These are phyloP conservation scores for Achlya flavicornis DNA, from an alignment of 2,888 invertebrate species.

Conservation along the genomic window DNA sequence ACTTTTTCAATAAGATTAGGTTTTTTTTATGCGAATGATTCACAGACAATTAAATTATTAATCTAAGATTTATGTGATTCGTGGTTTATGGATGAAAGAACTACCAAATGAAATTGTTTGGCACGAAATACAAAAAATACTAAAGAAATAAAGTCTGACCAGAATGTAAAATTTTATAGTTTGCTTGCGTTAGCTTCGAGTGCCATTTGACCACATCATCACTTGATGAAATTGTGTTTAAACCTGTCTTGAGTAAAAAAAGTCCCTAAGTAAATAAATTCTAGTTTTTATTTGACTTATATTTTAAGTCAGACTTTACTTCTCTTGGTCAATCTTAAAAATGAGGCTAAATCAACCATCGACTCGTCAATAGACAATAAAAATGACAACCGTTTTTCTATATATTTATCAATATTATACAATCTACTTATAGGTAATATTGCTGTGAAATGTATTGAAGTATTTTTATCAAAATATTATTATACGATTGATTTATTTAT, in stretches of 20 bases:
- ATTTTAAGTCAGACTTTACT: background rate
- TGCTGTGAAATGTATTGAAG: background rate
- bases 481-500: background rate
- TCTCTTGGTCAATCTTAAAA: background rate
- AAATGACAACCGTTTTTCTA: conserved; percentile 5
- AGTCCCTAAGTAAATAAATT: too few species aligned
- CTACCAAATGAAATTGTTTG: too few species aligned
- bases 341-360: background rate
- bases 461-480: background rate
- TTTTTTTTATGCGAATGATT: too few species aligned
- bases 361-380: conserved; percentile 10
- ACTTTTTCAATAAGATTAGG: too few species aligned
- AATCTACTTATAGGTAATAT: background rate
- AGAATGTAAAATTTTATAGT: background rate
- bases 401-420: conserved; percentile 10
- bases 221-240: too few species aligned
- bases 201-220: background rate
- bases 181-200: background rate
- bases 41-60: too few species aligned
- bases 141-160: background rate
- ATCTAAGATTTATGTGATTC: background rate
- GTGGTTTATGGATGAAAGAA: conserved; percentile 3
- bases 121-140: background rate
- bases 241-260: too few species aligned
- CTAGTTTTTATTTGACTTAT: too few species aligned